A percentile compares a stretch with the other conserved stretches of the same genome.
These are phyloP conservation scores for Nemotelus pantherinus DNA, from an alignment of 2,888 invertebrate genomes.

Conservation along the genomic window DNA sequence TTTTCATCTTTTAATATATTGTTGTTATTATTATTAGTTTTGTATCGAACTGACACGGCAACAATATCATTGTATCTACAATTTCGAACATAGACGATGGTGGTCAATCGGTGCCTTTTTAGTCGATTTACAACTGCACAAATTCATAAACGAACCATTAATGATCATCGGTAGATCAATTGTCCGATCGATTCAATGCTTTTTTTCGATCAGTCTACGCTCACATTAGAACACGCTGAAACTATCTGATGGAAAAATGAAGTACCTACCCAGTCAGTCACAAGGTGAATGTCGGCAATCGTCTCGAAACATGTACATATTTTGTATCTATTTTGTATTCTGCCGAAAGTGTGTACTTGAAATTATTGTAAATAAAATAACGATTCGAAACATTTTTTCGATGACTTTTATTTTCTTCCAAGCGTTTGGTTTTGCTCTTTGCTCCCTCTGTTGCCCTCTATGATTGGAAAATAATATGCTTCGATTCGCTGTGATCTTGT, in stretches of 20 bases:
- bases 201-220: conserved; percentile 40
- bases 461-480: background rate
- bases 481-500: conserved; percentile 28
- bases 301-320: background rate
- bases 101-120: conserved; percentile 42
- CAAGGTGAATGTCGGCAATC: background rate
- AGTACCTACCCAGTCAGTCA: background rate
- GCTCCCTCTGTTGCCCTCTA: background rate
- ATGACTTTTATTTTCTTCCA: background rate
- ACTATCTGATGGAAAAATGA: conserved; percentile 16
- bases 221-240: background rate
- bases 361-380: conserved; percentile 28
- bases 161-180: conserved; percentile 48
- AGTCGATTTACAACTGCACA: conserved; percentile 26
- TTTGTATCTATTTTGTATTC: conserved; percentile 12
- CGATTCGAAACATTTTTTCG: conserved; percentile 17
- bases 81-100: conserved; percentile 34
- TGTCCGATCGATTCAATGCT: conserved; percentile 24
- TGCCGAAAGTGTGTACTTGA: conserved; percentile 37
- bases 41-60: conserved; percentile 41
- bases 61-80: conserved; percentile 41
- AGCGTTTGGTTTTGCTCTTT: no score
- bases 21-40: conserved; percentile 44
- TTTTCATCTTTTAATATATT: conserved; percentile 42
- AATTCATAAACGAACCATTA: conserved; percentile 50